A percentile compares a stretch with the other conserved stretches of the same genome.
Conservation (phyloP, 2,113 vertebrate species). For the Saguinus imperator region DNA sequence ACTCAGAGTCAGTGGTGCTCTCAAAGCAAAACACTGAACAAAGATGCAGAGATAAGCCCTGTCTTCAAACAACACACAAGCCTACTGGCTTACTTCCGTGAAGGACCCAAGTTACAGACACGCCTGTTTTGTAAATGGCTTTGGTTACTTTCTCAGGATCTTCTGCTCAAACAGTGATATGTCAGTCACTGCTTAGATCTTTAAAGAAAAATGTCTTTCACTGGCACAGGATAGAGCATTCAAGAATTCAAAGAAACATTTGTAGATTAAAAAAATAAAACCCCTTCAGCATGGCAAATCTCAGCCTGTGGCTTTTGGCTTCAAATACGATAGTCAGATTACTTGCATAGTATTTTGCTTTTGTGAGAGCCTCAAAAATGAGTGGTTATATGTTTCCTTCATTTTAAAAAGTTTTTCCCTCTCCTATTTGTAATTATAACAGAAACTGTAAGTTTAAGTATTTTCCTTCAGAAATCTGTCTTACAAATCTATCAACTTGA, state of each 20-base stretch:
- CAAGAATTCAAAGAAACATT: neutral
- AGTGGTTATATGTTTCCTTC: neutral
- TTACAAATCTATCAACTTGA: neutral
- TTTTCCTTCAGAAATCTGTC: constrained; percentile 14
- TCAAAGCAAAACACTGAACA: neutral
- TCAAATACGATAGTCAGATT: neutral
- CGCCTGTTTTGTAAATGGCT: neutral
- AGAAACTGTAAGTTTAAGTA: neutral
- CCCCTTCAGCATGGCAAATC: neutral
- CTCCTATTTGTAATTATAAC: neutral
- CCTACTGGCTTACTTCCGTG: neutral
- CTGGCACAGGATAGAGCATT: neutral
- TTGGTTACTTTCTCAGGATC: neutral
- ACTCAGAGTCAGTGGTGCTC: neutral
- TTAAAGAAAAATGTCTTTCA: constrained; percentile 22
- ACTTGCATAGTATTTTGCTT: constrained; percentile 35
- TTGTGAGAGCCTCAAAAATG: neutral
- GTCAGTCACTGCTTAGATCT: neutral
- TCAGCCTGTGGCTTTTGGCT: constrained; percentile 20
- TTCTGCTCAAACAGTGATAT: neutral
- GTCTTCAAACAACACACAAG: neutral
- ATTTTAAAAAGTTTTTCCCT: neutral
- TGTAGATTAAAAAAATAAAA: neutral
- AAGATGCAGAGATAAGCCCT: neutral
- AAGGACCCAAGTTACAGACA: neutral